These are phyloP conservation scores for Brienomyrus longianalis DNA, from an alignment of 2,113 vertebrate genomes.

Conservation along the genomic window DNA sequence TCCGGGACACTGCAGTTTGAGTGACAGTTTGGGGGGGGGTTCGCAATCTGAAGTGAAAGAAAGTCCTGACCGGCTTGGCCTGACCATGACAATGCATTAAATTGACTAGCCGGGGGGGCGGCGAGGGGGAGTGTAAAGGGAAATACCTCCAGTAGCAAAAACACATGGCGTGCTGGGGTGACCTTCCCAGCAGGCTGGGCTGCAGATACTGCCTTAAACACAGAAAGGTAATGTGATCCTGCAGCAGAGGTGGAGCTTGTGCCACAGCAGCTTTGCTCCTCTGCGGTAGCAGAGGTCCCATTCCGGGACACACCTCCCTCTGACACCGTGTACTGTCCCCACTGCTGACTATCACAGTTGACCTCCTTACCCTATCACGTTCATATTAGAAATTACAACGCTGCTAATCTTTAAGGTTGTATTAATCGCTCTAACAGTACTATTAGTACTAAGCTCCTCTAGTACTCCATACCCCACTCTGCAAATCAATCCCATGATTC, in stretches of 20 bases:
- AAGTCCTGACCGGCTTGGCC: too few species aligned
- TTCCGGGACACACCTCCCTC: neutral
- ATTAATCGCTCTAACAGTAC: neutral
- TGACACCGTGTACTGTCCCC: neutral
- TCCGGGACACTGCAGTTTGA: neutral
- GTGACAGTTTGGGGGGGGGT: neutral
- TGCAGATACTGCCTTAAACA: neutral
- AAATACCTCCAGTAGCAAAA: neutral
- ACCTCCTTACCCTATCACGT: neutral
- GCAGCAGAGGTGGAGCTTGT: neutral
- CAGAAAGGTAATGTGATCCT: neutral
- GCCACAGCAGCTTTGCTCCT: neutral
- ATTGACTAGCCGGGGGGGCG: neutral
- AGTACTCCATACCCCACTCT: neutral
- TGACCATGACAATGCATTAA: neutral
- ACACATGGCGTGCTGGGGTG: neutral
- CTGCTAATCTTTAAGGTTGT: neutral
- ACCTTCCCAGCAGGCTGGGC: neutral
- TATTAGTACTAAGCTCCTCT: neutral
- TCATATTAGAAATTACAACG: neutral
- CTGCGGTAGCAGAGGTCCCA: neutral
- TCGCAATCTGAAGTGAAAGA: neutral
- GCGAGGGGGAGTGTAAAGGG: neutral
- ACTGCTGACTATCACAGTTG: neutral
- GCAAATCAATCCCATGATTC: constrained; percentile 13